Conservation (phyloP, 2,797 vertebrate genomes). For the Oceanodroma leucorhoa region DNA sequence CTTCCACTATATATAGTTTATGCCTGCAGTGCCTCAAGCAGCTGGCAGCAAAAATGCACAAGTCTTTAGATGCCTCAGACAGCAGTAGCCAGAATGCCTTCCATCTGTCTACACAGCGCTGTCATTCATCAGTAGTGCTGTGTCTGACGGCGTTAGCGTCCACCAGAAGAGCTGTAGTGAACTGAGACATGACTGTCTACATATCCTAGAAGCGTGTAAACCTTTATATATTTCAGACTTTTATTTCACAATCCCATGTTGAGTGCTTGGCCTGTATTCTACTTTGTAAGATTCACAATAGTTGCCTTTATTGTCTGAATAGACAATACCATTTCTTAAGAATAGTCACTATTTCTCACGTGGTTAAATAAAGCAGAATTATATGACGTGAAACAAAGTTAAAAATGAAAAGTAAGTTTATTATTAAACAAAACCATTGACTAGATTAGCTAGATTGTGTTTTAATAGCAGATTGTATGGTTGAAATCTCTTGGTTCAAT, state of each 20-base stretch:
- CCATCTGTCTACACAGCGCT: background rate
- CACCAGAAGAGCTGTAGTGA: background rate
- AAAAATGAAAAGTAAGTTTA: background rate
- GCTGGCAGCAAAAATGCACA: background rate
- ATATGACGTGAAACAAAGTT: background rate
- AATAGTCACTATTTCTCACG: background rate
- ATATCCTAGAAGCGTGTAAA: background rate
- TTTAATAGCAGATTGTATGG: background rate
- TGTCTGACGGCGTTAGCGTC: background rate
- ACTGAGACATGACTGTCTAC: background rate
- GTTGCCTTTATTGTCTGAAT: background rate
- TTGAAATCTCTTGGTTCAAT: background rate
- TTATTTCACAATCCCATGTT: background rate
- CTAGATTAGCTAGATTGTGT: background rate
- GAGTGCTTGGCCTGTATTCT: background rate
- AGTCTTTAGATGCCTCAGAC: background rate
- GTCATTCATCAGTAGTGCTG: background rate
- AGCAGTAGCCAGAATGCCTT: background rate
- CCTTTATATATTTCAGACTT: background rate
- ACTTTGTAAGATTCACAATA: background rate
- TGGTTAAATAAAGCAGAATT: background rate
- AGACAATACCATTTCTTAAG: background rate
- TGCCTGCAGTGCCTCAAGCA: background rate
- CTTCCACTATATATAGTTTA: background rate
- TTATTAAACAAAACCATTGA: background rate